These are phyloP conservation scores for Phalacrocorax pelagicus DNA, from an alignment of 2,113 vertebrate genomes.

Conservation along the genomic window DNA sequence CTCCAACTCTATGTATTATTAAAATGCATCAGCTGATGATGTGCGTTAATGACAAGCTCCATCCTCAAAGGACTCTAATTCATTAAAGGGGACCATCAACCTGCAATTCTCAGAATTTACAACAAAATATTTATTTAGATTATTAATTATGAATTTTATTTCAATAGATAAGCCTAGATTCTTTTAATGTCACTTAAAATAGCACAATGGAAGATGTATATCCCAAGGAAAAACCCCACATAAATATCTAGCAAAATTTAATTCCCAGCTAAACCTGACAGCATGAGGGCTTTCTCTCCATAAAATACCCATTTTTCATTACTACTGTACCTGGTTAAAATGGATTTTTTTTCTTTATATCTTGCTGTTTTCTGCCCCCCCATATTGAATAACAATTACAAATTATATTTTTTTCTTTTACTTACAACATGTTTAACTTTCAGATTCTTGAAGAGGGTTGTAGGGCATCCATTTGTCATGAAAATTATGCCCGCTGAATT, in stretches of 20 bases:
- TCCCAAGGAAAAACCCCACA: rapidly evolving
- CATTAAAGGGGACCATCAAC: conserved; percentile 33
- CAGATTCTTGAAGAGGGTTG: background rate
- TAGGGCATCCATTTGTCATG: background rate
- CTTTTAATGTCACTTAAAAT: background rate
- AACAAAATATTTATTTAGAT: conserved; percentile 40
- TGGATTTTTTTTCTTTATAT: background rate
- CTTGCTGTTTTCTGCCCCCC: background rate
- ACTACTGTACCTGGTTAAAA: background rate
- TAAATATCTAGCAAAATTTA: background rate
- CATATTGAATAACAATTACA: background rate
- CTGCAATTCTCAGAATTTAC: conserved; percentile 10
- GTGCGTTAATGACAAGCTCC: conserved; percentile 61
- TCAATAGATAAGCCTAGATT: background rate
- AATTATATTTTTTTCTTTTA: background rate
- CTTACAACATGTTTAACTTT: background rate
- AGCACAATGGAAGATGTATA: background rate
- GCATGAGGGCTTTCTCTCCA: background rate
- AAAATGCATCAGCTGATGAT: conserved; percentile 67
- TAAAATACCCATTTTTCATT: background rate
- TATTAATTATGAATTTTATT: conserved; percentile 1
- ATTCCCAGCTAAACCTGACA: background rate
- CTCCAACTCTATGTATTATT: conserved; percentile 61
- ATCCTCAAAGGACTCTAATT: conserved; percentile 56
- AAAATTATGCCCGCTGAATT: background rate